Evolutionary conservation across 2,888 invertebrate genomes (phyloP), one percentile per base, ranked within the genome.

Genomic region (Celastrina argiolus): DNA sequence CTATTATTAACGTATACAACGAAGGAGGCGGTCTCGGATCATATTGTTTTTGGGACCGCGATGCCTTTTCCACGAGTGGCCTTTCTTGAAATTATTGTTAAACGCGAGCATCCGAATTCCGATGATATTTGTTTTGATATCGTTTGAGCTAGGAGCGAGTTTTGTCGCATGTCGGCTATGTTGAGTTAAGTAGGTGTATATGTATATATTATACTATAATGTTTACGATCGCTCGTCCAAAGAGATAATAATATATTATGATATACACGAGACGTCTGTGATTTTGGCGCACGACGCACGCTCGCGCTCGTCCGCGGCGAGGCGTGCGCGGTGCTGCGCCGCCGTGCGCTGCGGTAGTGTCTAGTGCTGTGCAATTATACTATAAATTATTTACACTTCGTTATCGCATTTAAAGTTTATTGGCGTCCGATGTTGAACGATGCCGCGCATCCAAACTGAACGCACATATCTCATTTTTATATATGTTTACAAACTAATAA

Each of bases 141-240:
- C 34, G 59, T n/a, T 42, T 12, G 39, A 16, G 36, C 59, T 59
- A 31, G 4, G 8, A 12, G 22, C 58, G 34, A 66, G 31, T 56
- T 45, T 65, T n/a, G 58, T 39, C 39, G 65, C 42, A 63, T n/a
- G 58, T 39, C 39, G 65, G 56, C 26, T 56, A n/a, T 26, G 5
- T 56, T 66, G 64, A 68, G 64, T 64, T 56, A 64, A 16, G 51
- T 51, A 26, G 51, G 51, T 51, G 22, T 51, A 51, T 22, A 22
- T 36, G 58, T 67, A 39, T 66, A 26, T 63, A 59, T 51, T 45
- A 66, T 42, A 41, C 58, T 39, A 58, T 41, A 16, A 65, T 73
- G 70, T 71, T 71, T 74, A 74, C 72, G 72, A 70, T 65, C 64
- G 69, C 71, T 70, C 75, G 76, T 76, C 75, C 76, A 73, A 74